Evolutionary conservation across 2,113 vertebrate genomes (phyloP).

Genomic region (Desmodus rotundus): DNA sequence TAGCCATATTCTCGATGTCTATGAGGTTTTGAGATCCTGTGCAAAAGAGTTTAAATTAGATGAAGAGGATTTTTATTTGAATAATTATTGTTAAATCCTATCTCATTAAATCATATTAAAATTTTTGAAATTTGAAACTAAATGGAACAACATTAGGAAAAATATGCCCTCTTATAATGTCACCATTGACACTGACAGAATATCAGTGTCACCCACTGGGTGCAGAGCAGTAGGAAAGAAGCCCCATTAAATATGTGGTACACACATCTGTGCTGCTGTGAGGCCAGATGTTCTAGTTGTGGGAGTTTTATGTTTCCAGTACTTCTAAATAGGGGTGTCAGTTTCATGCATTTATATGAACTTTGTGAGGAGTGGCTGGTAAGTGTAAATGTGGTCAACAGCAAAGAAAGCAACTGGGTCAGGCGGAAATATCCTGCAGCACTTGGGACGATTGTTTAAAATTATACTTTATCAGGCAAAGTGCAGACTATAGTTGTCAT

Average conservation of each 20-base stretch:
- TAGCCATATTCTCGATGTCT: neutral
- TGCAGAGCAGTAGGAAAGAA: neutral
- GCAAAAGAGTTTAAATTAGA: slow-evolving; percentile 23
- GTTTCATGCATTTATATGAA: slow-evolving; percentile 58
- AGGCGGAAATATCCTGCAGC: neutral
- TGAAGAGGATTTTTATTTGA: slow-evolving; percentile 29
- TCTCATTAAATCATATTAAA: neutral
- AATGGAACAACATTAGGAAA: neutral
- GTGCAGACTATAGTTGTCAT: neutral
- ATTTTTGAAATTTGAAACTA: slow-evolving; percentile 42
- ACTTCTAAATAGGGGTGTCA: slow-evolving; percentile 32
- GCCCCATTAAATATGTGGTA: neutral
- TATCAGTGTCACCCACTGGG: slow-evolving; percentile 51
- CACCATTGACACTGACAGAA: slow-evolving; percentile 37
- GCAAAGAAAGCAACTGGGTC: neutral
- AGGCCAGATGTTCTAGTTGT: slow-evolving; percentile 69
- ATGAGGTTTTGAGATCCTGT: slow-evolving; percentile 3
- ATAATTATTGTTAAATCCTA: neutral
- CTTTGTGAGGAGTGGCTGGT: neutral
- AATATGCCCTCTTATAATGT: neutral
- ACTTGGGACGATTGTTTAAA: neutral
- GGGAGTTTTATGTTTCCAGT: slow-evolving; percentile 60
- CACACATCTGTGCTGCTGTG: slow-evolving; percentile 62
- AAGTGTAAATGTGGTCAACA: slow-evolving; percentile 32
- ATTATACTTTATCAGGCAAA: slow-evolving; percentile 16